Evolutionary conservation across 2,888 invertebrate species (phyloP).

Genomic region (Escarpia spicata): DNA sequence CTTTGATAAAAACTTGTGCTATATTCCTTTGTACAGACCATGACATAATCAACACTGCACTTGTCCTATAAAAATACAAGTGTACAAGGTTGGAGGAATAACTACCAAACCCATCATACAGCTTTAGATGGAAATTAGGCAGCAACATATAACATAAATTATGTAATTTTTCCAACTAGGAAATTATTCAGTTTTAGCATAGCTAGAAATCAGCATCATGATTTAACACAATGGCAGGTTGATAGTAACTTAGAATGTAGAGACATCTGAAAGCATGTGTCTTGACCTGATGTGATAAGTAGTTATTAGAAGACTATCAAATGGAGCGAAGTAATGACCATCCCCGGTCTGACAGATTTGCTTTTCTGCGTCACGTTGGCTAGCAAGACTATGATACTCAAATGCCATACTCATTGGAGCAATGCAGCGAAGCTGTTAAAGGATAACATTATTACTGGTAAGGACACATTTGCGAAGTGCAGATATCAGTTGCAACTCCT

Average conservation of each 20-base stretch:
- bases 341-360: too few species aligned
- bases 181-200: not conserved
- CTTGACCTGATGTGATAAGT: not conserved
- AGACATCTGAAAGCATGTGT: not conserved
- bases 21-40: not conserved
- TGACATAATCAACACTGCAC: not conserved
- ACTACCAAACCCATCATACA: too few species aligned
- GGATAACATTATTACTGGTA: not conserved
- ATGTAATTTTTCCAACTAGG: not conserved
- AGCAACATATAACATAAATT: not conserved
- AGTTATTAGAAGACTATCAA: not conserved
- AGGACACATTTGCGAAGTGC: not conserved
- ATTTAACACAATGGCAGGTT: not conserved
- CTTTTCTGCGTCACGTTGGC: too few species aligned
- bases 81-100: too few species aligned
- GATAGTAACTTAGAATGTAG: not conserved
- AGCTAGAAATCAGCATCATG: not conserved
- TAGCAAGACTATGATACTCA: too few species aligned
- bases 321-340: too few species aligned
- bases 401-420: not conserved
- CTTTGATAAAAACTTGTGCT: not conserved
- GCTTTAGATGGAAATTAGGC: not conserved
- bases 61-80: not conserved
- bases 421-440: not conserved
- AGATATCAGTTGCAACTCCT: not conserved